Conservation (phyloP, 2,888 invertebrate species). For the Keiferia lycopersicella region DNA sequence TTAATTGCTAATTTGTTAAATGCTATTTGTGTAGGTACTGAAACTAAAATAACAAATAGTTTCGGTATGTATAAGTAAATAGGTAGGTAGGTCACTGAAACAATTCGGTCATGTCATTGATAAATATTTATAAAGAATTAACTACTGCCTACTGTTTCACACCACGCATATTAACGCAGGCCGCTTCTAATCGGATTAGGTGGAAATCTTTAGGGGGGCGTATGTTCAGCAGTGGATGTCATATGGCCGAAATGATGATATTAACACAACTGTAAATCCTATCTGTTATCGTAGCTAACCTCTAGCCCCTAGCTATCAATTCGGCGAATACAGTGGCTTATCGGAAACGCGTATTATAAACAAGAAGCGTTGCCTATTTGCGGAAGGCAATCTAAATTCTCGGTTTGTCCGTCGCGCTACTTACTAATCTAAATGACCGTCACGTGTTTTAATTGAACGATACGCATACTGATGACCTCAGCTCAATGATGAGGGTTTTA, state of each 20-base stretch:
- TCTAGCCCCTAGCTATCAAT: not conserved
- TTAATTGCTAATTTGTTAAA: too few species aligned
- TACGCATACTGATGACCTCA: not conserved
- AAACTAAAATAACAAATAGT: not conserved
- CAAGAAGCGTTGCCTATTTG: not conserved
- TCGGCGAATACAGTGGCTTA: conserved; percentile 1
- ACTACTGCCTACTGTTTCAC: not conserved
- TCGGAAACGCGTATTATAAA: not conserved
- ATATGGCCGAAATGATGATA: too few species aligned
- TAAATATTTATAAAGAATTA: conserved; percentile 4
- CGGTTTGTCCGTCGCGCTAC: not conserved
- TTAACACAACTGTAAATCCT: not conserved
- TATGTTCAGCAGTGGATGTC: too few species aligned
- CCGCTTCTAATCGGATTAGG: too few species aligned
- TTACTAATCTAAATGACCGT: conserved; percentile 6
- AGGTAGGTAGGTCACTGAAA: conserved; percentile 1
- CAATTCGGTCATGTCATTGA: conserved; percentile 7
- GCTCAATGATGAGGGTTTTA: not conserved
- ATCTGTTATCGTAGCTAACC: not conserved
- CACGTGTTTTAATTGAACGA: not conserved
- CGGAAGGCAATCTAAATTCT: conserved; percentile 15
- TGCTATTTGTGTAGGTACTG: too few species aligned
- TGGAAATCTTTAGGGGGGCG: too few species aligned
- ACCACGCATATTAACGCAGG: not conserved
- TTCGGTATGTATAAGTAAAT: not conserved